These are phyloP conservation scores for Pseudomyrmex sp. DNA, from an alignment of 1,140 invertebrate species.

Conservation along the genomic window DNA sequence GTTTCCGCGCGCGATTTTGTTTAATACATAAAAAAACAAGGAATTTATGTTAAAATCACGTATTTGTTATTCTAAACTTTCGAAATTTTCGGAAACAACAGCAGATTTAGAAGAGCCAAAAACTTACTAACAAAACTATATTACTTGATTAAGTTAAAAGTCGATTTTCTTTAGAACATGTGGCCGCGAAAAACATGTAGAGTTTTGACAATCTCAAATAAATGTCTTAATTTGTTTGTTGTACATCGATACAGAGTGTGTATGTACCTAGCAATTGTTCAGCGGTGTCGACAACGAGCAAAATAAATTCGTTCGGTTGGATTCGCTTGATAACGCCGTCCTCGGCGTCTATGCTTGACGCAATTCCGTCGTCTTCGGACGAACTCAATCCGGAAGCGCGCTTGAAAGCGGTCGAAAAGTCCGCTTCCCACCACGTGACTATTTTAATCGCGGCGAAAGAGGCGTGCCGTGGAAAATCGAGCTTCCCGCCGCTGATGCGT, in stretches of 20 bases:
- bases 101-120: not conserved
- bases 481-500: slow-evolving; percentile 90
- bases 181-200: too few relatives aligned
- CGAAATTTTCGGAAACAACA: not conserved
- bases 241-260: not conserved
- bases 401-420: slow-evolving; percentile 87
- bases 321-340: slow-evolving; percentile 89
- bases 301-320: slow-evolving; percentile 90
- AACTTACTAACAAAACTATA: not conserved
- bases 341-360: slow-evolving; percentile 64
- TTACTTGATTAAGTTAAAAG: slow-evolving; percentile 4
- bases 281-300: slow-evolving; percentile 89
- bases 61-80: not conserved
- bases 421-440: slow-evolving; percentile 91
- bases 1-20: not conserved
- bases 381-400: slow-evolving; percentile 84
- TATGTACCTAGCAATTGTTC: slow-evolving; percentile 86
- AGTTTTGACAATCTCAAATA: too few relatives aligned
- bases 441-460: slow-evolving; percentile 93
- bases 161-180: not conserved
- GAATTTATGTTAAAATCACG: not conserved
- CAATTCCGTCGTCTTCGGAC: slow-evolving; percentile 23
- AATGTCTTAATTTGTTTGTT: not conserved
- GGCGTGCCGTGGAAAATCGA: slow-evolving; percentile 92
- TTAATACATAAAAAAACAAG: not conserved